Evolutionary conservation across 2,113 vertebrate genomes (phyloP), one percentile per base, ranked within the genome.

Genomic region (Eulemur rufifrons): DNA sequence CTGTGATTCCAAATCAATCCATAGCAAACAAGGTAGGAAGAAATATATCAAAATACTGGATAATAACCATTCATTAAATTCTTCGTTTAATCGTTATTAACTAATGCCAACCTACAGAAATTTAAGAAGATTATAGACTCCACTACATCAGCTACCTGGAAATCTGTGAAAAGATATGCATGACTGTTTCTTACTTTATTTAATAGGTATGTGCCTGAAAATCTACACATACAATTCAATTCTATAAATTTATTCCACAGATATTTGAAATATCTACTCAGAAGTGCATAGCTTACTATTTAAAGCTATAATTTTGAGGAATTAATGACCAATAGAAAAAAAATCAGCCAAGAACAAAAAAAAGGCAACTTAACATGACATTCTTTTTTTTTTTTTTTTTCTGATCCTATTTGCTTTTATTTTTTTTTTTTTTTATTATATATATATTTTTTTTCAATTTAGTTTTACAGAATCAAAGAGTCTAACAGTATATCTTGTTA

Each of bases 291-390:
- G 12, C 18, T 86, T 94, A 73, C 23, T 59, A 59, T 87, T 92
- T 94, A 86, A 91, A 93, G 92, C 42, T 52, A n/a, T 37, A 11
- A 89, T 92, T 93, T 93, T 85, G 64, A 87, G 63, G 78, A 86
- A 78, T 68, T 61, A 91, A 95, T 71, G 8, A 63, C 4, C 5
- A 7, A 50, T 14, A 25, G 23, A 85, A 78, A 52, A 87, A 68
- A 69, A 42, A 89, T 13, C 34, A 93, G 15, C 14, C 21, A 88
- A 82, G 20, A 77, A 39, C 9, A 88, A 69, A 50, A 50, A 61
- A 59, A 42, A 50, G 15, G 42, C 27, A 73, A 82, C 27, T 61
- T 56, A 88, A 74, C 39, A 10, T 59, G 59, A 69, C 14, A 64
- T 92, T 90, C 80, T 86, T 85, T n/a, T n/a, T n/a, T n/a, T n/a